A percentile compares a stretch with the other conserved stretches of the same genome.
Conservation (phyloP, 2,888 invertebrate species). For the Harmothoe impar region DNA sequence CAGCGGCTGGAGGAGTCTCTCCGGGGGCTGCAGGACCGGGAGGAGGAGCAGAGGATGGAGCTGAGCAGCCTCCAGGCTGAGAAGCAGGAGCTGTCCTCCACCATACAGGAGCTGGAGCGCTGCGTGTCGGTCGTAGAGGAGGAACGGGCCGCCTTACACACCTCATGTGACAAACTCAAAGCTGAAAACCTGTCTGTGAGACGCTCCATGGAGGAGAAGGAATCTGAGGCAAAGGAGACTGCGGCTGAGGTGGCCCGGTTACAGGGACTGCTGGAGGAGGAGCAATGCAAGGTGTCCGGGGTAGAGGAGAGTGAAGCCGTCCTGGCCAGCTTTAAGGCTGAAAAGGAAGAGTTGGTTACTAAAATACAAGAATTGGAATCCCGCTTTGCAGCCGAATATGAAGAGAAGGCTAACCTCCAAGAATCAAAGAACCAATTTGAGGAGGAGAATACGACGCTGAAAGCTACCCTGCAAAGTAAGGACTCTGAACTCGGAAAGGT, state of each 20-base stretch:
- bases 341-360: not conserved
- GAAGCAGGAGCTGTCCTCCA: not conserved
- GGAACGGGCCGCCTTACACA: not conserved
- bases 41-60: not conserved
- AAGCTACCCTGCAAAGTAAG: not conserved
- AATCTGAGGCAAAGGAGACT: not conserved
- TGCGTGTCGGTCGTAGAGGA: not conserved
- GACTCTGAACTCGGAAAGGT: not conserved
- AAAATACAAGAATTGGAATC: not conserved
- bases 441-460: not conserved
- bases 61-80: not conserved
- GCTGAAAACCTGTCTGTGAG: not conserved
- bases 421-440: too few relatives aligned
- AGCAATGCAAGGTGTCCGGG: too few relatives aligned
- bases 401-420: too few relatives aligned
- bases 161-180: not conserved
- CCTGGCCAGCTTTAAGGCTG: not conserved
- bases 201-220: not conserved
- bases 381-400: too few relatives aligned
- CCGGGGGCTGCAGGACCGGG: not conserved
- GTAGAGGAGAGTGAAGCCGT: too few relatives aligned
- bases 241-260: not conserved
- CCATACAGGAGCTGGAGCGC: not conserved
- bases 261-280: too few relatives aligned
- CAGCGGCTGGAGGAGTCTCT: not conserved